Conservation (phyloP, 1,140 invertebrate genomes). For the Ruditapes philippinarum region DNA sequence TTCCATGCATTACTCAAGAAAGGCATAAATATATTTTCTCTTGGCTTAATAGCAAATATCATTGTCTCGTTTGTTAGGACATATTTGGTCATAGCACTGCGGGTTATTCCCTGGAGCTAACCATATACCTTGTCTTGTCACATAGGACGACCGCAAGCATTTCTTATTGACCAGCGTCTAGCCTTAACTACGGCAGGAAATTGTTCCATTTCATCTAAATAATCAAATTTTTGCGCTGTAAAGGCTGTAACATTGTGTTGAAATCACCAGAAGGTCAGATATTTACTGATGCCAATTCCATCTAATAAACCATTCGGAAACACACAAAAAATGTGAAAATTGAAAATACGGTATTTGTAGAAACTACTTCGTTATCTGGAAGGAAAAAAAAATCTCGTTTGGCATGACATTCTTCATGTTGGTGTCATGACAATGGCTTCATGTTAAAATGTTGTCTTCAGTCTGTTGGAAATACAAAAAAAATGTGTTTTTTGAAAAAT, state of each 20-base stretch:
- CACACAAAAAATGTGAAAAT: too few relatives aligned
- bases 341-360: too few relatives aligned
- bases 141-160: not conserved
- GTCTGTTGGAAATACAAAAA: too few relatives aligned
- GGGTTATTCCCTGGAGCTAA: not conserved
- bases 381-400: too few relatives aligned
- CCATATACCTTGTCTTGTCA: not conserved
- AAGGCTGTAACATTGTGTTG: conserved; percentile 8
- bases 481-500: too few relatives aligned
- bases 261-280: not conserved
- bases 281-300: not conserved
- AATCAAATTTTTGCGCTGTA: conserved; percentile 19
- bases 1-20: too few relatives aligned
- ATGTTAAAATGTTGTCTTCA: too few relatives aligned
- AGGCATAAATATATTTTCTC: too few relatives aligned
- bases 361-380: too few relatives aligned
- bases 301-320: not conserved
- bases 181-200: conserved; percentile 19
- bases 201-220: not conserved
- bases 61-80: not conserved
- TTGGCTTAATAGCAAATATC: not conserved
- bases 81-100: not conserved
- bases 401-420: too few relatives aligned
- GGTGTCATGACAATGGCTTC: too few relatives aligned
- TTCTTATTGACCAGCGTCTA: conserved; percentile 27